Percentiles rank a stretch among this genome's conserved stretches.
Conservation (phyloP, 2,888 invertebrate species). For the Ypsolopha scabrella region DNA sequence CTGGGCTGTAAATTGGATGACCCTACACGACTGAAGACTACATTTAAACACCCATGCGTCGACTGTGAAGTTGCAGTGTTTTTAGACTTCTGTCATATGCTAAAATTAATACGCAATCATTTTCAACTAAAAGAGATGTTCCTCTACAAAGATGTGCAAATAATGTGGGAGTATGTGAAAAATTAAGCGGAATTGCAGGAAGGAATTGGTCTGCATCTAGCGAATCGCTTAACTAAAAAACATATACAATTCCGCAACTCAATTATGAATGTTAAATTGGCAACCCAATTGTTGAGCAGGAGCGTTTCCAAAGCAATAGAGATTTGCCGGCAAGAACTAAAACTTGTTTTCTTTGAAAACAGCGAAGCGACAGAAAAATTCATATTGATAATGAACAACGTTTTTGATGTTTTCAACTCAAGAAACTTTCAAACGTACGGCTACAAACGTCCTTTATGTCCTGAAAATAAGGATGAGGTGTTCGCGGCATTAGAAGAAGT, state of each 20-base stretch:
- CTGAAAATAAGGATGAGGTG: background rate
- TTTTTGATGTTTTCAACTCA: constrained; percentile 13
- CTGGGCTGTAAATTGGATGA: constrained; percentile 14
- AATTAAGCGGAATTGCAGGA: constrained; percentile 12
- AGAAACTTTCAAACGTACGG: constrained; percentile 5
- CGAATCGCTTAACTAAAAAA: background rate
- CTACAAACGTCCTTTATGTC: constrained; percentile 6
- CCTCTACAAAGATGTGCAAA: constrained; percentile 1
- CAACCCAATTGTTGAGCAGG: too few relatives aligned
- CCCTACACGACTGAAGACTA: constrained; percentile 11
- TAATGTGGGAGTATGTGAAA: constrained; percentile 12
- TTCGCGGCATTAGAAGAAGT: constrained; percentile 1
- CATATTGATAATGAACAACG: constrained; percentile 9
- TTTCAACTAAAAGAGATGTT: constrained; percentile 9
- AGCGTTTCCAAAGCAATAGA: constrained; percentile 6
- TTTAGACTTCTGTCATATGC: too few relatives aligned
- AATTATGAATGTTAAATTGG: too few relatives aligned
- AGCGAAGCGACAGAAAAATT: constrained; percentile 8
- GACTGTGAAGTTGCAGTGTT: too few relatives aligned
- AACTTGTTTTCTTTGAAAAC: constrained; percentile 6
- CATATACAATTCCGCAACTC: too few relatives aligned
- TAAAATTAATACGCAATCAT: too few relatives aligned
- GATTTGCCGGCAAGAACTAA: constrained; percentile 7
- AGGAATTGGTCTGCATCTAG: constrained; percentile 11
- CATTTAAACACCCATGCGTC: constrained; percentile 13